Percentiles rank a stretch among this genome's conserved stretches.
Conservation (phyloP, 2,113 vertebrate genomes). For the Balaenoptera acutorostrata region DNA sequence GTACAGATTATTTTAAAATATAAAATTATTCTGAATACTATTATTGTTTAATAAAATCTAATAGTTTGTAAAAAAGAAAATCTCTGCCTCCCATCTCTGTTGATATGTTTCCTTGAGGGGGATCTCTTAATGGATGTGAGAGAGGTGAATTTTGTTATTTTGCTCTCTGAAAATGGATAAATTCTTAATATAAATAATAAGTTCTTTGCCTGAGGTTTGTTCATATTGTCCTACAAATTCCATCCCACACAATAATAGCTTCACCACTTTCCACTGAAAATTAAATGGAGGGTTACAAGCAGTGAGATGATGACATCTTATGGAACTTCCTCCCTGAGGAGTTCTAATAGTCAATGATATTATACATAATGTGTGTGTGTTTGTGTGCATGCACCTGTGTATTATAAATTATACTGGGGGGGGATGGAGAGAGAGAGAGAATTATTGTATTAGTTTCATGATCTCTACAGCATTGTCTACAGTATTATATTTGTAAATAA, state of each 20-base stretch:
- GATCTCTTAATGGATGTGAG: background rate
- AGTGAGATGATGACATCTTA: constrained; percentile 1
- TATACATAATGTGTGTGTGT: background rate
- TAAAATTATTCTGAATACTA: background rate
- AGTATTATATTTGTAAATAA: background rate
- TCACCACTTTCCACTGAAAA: background rate
- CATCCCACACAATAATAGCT: background rate
- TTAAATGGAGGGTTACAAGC: background rate
- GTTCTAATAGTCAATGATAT: background rate
- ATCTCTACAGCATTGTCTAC: background rate
- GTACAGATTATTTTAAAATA: background rate
- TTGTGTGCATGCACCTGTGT: background rate
- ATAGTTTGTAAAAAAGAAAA: constrained; percentile 13
- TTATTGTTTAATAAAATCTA: background rate
- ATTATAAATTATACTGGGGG: background rate
- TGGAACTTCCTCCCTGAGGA: background rate
- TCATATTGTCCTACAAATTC: background rate
- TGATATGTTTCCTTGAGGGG: background rate
- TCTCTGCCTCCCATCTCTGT: background rate
- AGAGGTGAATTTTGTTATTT: background rate
- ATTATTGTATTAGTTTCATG: background rate
- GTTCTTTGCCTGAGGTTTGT: background rate
- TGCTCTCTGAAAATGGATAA: background rate
- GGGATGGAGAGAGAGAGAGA: background rate
- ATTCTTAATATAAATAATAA: constrained; percentile 1